These are phyloP conservation scores for Aphidius ervi DNA, from an alignment of 1,140 invertebrate species.

Conservation along the genomic window DNA sequence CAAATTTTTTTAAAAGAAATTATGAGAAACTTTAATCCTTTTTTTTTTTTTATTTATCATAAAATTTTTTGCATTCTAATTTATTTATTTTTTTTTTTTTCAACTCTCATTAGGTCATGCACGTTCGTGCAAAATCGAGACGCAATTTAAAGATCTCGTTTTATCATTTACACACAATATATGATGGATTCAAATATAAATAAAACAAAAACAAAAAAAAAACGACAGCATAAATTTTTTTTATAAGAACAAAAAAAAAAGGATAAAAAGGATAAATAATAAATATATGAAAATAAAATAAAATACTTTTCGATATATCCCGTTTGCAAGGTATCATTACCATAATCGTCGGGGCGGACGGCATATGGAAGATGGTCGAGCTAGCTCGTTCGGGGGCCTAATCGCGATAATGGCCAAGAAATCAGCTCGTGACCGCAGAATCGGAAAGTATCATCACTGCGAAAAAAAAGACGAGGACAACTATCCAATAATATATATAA, in stretches of 20 bases:
- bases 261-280: not conserved
- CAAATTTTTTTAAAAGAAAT: not conserved
- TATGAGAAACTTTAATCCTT: not conserved
- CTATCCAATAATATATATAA: constrained; percentile 15
- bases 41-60: too few relatives aligned
- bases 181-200: not conserved
- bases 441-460: constrained; percentile 42
- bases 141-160: too few relatives aligned
- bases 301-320: constrained; percentile 41
- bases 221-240: not conserved
- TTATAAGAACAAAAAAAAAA: not conserved
- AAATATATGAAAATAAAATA: not conserved
- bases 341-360: constrained; percentile 41
- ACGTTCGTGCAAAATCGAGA: too few relatives aligned
- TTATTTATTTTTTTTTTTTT: too few relatives aligned
- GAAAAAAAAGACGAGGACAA: constrained; percentile 15
- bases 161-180: not conserved
- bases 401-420: constrained; percentile 46
- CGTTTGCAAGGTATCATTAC: constrained; percentile 46
- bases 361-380: constrained; percentile 29
- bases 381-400: constrained; percentile 33
- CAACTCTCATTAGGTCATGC: too few relatives aligned
- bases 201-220: not conserved
- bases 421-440: constrained; percentile 49
- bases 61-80: too few relatives aligned